These are phyloP conservation scores for Idaea aversata DNA, from an alignment of 2,888 invertebrate genomes.

Conservation along the genomic window DNA sequence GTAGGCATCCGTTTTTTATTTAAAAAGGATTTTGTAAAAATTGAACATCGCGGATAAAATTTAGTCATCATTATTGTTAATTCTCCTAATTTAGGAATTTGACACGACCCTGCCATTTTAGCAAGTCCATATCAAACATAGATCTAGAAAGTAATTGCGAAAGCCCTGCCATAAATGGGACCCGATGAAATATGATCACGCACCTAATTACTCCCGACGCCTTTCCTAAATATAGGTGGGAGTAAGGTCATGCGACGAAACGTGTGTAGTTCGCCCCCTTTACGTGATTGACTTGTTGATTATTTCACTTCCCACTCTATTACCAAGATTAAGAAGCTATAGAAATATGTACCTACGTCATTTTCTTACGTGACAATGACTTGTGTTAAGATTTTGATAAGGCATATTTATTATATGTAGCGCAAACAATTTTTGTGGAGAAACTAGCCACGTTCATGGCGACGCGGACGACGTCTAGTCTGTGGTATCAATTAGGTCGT, in stretches of 20 bases:
- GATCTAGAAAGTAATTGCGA: neutral
- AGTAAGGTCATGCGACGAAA: neutral
- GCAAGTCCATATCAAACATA: neutral
- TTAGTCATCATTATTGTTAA: no score
- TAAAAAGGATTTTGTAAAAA: no score
- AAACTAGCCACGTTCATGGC: no score
- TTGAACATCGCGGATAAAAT: no score
- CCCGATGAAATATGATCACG: slow-evolving; percentile 1
- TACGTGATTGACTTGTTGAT: neutral
- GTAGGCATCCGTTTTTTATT: no score
- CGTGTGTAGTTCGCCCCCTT: neutral
- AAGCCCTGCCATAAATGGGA: neutral
- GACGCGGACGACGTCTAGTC: no score
- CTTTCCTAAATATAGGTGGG: neutral
- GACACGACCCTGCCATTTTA: neutral
- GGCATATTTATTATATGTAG: no score
- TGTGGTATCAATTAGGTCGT: no score
- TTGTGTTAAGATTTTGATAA: neutral
- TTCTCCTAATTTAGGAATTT: no score
- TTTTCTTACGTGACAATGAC: neutral
- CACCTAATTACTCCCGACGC: neutral
- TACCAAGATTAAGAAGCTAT: neutral
- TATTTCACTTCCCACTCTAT: neutral
- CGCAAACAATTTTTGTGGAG: no score
- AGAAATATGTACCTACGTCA: neutral